These are phyloP conservation scores for Sinopyrophorus schimmeli DNA, from an alignment of 2,888 invertebrate genomes.

Conservation along the genomic window DNA sequence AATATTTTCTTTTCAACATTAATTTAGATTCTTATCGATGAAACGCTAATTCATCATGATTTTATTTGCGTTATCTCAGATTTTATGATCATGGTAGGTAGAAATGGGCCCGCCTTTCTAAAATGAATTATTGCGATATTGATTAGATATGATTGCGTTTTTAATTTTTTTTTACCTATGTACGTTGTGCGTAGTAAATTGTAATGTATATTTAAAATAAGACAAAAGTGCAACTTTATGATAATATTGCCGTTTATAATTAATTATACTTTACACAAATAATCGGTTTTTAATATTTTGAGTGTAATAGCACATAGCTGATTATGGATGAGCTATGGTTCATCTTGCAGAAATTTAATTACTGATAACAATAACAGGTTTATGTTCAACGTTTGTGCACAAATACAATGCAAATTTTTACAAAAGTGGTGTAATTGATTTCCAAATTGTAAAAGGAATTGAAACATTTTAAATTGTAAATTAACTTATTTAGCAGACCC, in stretches of 20 bases:
- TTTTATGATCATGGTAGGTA: conserved; percentile 47
- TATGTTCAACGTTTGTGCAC: background rate
- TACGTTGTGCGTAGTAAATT: conserved; percentile 11
- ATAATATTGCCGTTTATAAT: too few relatives aligned
- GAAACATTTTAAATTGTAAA: too few relatives aligned
- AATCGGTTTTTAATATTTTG: too few relatives aligned
- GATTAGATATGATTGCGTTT: conserved; percentile 44
- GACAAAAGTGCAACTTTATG: too few relatives aligned
- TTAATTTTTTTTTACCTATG: conserved; percentile 21
- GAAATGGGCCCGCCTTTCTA: conserved; percentile 48
- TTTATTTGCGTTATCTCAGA: conserved; percentile 44
- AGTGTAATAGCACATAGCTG: too few relatives aligned
- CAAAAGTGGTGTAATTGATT: too few relatives aligned
- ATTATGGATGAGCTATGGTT: background rate
- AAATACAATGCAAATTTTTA: too few relatives aligned
- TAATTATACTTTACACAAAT: too few relatives aligned
- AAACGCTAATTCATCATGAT: conserved; percentile 45
- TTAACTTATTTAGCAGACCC: too few relatives aligned
- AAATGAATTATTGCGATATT: conserved; percentile 51
- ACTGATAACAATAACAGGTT: conserved; percentile 3
- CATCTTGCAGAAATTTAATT: conserved; percentile 2
- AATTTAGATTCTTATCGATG: conserved; percentile 44
- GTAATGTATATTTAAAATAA: too few relatives aligned
- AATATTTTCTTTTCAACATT: conserved; percentile 38
- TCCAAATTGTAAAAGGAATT: too few relatives aligned